phyloP scores from a whole-genome alignment of 2,113 vertebrate species.

The Condylura cristata region DNA sequence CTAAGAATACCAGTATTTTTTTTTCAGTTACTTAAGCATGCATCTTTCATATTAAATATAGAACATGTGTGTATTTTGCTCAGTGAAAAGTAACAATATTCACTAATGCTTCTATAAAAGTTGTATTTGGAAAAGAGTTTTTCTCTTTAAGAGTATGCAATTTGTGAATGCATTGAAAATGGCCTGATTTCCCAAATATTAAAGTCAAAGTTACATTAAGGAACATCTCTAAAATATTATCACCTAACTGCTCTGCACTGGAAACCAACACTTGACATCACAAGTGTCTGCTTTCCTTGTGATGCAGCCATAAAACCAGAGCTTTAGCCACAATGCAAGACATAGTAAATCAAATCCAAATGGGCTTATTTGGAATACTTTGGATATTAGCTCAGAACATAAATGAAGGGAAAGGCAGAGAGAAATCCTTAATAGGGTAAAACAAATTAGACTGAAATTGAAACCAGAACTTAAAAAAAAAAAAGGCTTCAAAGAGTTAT shows the following conservation, averaged over 20 bases:
- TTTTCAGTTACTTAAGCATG: neutral
- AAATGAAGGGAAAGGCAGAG: neutral
- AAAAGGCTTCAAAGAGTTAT: neutral
- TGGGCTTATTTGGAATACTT: neutral
- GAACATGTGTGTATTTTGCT: neutral
- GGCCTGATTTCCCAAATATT: neutral
- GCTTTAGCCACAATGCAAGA: neutral
- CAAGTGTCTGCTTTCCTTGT: neutral
- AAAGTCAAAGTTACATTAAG: neutral
- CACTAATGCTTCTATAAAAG: neutral
- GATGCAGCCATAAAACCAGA: neutral
- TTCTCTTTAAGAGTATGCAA: neutral
- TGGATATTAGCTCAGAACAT: neutral
- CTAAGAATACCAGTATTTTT: neutral
- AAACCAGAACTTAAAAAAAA: neutral
- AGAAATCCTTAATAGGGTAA: neutral
- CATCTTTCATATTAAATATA: neutral
- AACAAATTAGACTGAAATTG: neutral
- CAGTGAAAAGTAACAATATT: slow-evolving; percentile 54
- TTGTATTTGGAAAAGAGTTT: neutral
- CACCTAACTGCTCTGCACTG: neutral
- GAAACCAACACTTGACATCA: neutral
- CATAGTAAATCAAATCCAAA: neutral
- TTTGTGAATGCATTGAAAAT: neutral
- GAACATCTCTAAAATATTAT: neutral